Percentiles rank a stretch among this genome's conserved stretches.
These are phyloP conservation scores for Drosophila pseudoananassae DNA, from an alignment of 1,140 invertebrate genomes.

Conservation along the genomic window DNA sequence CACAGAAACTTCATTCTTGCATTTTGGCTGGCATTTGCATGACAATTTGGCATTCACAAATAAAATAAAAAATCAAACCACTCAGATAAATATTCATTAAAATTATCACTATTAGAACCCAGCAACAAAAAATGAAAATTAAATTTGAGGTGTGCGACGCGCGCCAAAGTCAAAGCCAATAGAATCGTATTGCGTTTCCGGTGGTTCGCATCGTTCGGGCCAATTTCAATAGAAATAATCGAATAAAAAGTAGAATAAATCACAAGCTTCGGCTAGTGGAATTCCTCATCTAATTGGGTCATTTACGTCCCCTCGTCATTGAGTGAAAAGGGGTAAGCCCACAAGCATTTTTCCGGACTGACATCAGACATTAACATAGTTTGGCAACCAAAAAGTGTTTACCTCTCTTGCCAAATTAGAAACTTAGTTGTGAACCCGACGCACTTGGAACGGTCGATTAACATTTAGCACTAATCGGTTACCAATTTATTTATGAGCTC, in stretches of 20 bases:
- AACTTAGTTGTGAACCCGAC: constrained; percentile 19
- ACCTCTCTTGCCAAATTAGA: constrained; percentile 10
- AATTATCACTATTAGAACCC: constrained; percentile 40
- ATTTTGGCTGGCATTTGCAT: constrained; percentile 39
- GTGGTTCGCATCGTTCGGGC: constrained; percentile 30
- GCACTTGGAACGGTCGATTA: constrained; percentile 44
- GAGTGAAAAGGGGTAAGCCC: constrained; percentile 25
- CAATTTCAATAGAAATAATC: constrained; percentile 29
- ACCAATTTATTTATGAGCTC: constrained; percentile 40
- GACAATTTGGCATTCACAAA: constrained; percentile 22
- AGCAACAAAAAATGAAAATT: constrained; percentile 32
- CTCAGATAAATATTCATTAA: constrained; percentile 32
- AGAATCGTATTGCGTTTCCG: constrained; percentile 55
- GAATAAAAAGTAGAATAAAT: background rate
- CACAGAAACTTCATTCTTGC: constrained; percentile 20
- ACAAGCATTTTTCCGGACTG: constrained; percentile 29
- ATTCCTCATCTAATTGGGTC: constrained; percentile 43
- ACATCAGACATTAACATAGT: constrained; percentile 35
- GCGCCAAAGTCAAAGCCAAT: constrained; percentile 42
- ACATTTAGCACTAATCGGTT: constrained; percentile 31
- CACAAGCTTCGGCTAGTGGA: constrained; percentile 5
- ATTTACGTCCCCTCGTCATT: constrained; percentile 8
- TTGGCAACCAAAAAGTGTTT: background rate
- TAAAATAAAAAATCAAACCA: background rate
- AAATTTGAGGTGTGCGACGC: constrained; percentile 36